phyloP scores from a whole-genome alignment of 2,113 vertebrate genomes.

The Synodontis membranacea region DNA sequence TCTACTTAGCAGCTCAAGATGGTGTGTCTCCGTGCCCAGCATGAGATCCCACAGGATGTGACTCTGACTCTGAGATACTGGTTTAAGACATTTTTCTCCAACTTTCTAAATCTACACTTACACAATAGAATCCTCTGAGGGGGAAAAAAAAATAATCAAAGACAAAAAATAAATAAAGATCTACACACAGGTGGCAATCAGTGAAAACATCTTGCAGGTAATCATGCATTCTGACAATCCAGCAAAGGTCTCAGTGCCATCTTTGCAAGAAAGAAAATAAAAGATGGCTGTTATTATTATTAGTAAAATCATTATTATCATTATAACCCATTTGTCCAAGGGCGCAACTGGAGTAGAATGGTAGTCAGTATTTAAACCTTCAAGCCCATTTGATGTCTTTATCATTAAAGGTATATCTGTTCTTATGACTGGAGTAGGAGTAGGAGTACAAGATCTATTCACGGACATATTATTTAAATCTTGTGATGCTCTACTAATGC shows the following conservation, averaged over 20 bases:
- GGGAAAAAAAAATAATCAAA: background rate
- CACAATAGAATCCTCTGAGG: slow-evolving; percentile 9
- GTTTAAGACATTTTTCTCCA: slow-evolving; percentile 17
- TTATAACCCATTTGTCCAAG: background rate
- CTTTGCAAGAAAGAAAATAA: background rate
- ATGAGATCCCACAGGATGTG: slow-evolving; percentile 46
- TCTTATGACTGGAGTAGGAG: background rate
- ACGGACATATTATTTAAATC: background rate
- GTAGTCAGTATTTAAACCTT: background rate
- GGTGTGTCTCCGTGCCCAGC: slow-evolving; percentile 42
- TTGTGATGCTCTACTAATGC: too few species aligned
- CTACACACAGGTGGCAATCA: background rate
- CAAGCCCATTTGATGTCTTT: background rate
- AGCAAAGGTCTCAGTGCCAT: background rate
- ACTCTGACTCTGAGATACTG: slow-evolving; percentile 40
- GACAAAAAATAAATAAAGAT: slow-evolving; percentile 10
- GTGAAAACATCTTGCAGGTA: background rate
- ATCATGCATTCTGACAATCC: background rate
- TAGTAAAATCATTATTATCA: background rate
- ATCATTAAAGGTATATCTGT: background rate
- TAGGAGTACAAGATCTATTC: background rate
- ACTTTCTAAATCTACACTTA: slow-evolving; percentile 21
- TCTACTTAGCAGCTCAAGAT: slow-evolving; percentile 51
- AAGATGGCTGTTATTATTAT: background rate
- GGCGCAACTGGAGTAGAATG: background rate